Evolutionary conservation across 1,140 invertebrate species (phyloP).

Genomic region (Venustaconcha ellipsiformis): DNA sequence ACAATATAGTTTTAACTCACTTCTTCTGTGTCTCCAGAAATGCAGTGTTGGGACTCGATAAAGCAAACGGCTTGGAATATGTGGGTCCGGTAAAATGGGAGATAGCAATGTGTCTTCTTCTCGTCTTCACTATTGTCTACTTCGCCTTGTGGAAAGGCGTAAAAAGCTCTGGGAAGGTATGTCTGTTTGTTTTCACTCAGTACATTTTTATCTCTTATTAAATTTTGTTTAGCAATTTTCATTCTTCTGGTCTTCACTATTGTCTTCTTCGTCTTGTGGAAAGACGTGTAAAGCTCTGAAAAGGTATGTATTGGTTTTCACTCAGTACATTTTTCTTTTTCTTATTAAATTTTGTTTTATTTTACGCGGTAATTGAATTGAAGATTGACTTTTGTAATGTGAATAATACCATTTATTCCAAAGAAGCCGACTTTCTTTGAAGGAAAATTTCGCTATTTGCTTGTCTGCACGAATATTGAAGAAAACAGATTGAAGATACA

Average conservation of each 20-base stretch:
- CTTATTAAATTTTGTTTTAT: too few relatives aligned
- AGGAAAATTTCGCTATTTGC: too few relatives aligned
- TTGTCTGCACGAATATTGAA: too few relatives aligned
- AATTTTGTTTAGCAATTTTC: conserved; percentile 76
- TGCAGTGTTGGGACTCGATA: conserved; percentile 55
- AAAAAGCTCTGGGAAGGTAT: conserved; percentile 81
- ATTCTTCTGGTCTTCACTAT: conserved; percentile 91
- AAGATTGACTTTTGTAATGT: too few relatives aligned
- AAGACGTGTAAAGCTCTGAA: conserved; percentile 95
- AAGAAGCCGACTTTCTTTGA: too few relatives aligned
- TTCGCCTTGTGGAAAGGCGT: conserved; percentile 99
- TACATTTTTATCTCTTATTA: too few relatives aligned
- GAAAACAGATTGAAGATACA: too few relatives aligned
- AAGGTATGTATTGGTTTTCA: too few relatives aligned
- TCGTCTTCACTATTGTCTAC: conserved; percentile 94
- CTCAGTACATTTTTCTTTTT: too few relatives aligned
- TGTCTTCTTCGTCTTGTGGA: conserved; percentile 98
- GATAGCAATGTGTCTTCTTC: conserved; percentile 88
- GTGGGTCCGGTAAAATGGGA: conserved; percentile 84
- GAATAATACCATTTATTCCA: too few relatives aligned
- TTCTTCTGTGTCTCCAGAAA: conserved; percentile 44
- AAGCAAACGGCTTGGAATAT: conserved; percentile 63
- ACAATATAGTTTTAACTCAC: too few relatives aligned
- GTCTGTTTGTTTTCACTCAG: neutral
- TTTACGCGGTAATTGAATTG: too few relatives aligned